Conservation (phyloP, 1,140 invertebrate genomes). For the Gryon sp. region DNA sequence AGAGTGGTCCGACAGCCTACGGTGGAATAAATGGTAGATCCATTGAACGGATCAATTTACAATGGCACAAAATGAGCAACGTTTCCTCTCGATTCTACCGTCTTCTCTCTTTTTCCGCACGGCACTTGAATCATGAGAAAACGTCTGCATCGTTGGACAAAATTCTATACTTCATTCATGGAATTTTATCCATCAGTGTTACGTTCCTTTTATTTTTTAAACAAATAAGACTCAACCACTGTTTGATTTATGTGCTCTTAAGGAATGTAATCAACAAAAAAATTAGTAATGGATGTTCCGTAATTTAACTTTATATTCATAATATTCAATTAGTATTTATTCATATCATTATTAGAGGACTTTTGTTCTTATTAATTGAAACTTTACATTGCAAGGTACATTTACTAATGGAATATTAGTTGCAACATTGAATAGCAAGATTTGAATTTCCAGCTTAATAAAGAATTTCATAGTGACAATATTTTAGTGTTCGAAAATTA, state of each 20-base stretch:
- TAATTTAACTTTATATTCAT: no score
- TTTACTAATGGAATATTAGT: no score
- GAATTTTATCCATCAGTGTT: conserved; percentile 17
- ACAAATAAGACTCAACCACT: conserved; percentile 2
- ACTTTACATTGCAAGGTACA: no score
- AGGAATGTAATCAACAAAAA: background rate
- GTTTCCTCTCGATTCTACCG: conserved; percentile 61
- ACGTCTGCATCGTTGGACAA: conserved; percentile 34
- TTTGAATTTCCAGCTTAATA: no score
- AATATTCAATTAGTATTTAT: no score
- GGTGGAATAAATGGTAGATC: conserved; percentile 59
- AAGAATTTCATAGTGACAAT: no score
- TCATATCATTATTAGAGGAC: no score
- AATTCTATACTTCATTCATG: conserved; percentile 51
- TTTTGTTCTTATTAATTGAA: no score
- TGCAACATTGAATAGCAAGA: no score
- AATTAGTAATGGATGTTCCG: conserved; percentile 1
- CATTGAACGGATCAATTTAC: conserved; percentile 66
- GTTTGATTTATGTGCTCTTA: conserved; percentile 23
- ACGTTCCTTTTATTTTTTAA: conserved; percentile 35
- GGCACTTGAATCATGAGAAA: conserved; percentile 57
- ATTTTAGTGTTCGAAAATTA: no score
- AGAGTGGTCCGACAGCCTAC: conserved; percentile 56
- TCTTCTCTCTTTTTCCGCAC: conserved; percentile 57
- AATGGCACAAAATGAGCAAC: conserved; percentile 66